Conservation (phyloP, 2,888 invertebrate species). For the Dryocosmus kuriphilus region DNA sequence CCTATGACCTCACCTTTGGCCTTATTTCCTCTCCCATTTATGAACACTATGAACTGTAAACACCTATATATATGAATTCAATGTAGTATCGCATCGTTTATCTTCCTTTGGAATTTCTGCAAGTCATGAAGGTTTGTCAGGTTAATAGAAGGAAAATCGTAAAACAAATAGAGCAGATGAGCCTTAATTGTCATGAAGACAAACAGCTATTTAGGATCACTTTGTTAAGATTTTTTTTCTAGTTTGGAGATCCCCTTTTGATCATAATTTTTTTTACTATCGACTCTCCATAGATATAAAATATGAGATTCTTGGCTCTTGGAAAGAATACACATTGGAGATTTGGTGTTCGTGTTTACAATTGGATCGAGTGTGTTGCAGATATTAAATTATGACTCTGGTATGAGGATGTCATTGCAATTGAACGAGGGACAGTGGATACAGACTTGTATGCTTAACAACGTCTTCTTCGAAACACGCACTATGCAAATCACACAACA, state of each 20-base stretch:
- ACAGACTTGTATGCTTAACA: conserved; percentile 26
- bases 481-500: conserved; percentile 33
- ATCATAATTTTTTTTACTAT: not conserved
- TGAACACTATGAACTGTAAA: no score
- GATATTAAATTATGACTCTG: conserved; percentile 16
- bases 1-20: no score
- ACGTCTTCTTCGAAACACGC: conserved; percentile 9
- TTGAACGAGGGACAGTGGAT: not conserved
- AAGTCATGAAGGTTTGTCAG: not conserved
- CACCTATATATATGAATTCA: no score
- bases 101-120: not conserved
- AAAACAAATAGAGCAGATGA: not conserved
- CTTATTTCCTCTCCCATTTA: no score
- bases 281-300: no score
- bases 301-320: not conserved
- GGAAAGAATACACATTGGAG: not conserved
- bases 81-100: not conserved
- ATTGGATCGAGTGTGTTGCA: conserved; percentile 26
- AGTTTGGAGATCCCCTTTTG: not conserved
- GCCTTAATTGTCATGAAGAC: not conserved
- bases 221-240: not conserved
- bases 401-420: conserved; percentile 19
- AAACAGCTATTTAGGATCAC: not conserved
- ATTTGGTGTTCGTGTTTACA: conserved; percentile 35
- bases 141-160: conserved; percentile 11